Conservation (phyloP, 2,113 vertebrate species). For the Solea solea region DNA sequence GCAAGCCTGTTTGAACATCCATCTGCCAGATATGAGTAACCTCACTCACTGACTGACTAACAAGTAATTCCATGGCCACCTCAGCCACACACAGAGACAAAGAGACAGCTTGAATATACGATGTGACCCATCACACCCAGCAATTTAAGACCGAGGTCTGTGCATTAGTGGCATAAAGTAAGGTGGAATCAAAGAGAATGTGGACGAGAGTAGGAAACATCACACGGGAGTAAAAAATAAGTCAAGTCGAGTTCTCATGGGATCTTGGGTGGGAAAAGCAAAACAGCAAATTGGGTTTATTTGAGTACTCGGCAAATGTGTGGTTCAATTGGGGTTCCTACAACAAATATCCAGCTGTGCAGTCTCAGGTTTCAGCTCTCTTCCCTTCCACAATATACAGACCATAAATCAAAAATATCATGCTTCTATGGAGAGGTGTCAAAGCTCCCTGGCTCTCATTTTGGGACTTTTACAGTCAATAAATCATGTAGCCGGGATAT, state of each 20-base stretch:
- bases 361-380: slow-evolving; percentile 45
- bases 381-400: slow-evolving; percentile 47
- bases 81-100: slow-evolving; percentile 21
- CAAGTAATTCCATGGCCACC: slow-evolving; percentile 38
- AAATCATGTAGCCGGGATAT: slow-evolving; percentile 35
- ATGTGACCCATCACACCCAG: slow-evolving; percentile 47
- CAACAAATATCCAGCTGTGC: slow-evolving; percentile 27
- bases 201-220: neutral
- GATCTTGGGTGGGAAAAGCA: slow-evolving; percentile 3
- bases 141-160: slow-evolving; percentile 48
- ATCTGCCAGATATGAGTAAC: slow-evolving; percentile 25
- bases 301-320: neutral
- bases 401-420: slow-evolving; percentile 51
- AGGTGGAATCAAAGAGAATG: slow-evolving; percentile 11
- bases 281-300: slow-evolving; percentile 11
- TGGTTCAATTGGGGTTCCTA: neutral
- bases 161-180: slow-evolving; percentile 35
- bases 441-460: slow-evolving; percentile 20
- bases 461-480: slow-evolving; percentile 43
- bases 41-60: slow-evolving; percentile 36
- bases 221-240: neutral
- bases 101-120: slow-evolving; percentile 18
- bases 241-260: neutral
- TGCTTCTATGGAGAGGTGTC: slow-evolving; percentile 38
- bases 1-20: slow-evolving; percentile 47